Conservation (phyloP, 1,140 invertebrate species). For the Paralvinella palmiformis region DNA sequence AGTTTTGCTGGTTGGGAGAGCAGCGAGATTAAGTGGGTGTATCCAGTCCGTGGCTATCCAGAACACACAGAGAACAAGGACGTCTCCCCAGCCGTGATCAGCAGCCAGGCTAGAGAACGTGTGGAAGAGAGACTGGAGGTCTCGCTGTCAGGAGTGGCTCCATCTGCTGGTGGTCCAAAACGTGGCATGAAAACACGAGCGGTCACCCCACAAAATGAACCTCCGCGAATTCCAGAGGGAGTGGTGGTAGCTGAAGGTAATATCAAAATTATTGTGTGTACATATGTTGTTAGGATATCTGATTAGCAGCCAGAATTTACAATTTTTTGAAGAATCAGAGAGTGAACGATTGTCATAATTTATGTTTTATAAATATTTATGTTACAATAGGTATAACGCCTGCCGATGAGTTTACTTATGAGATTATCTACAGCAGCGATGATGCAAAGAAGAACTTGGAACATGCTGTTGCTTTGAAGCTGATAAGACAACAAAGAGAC, state of each 20-base stretch:
- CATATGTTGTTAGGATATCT: not conserved
- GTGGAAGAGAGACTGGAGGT: constrained; percentile 44
- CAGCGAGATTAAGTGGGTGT: constrained; percentile 40
- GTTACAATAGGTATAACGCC: constrained; percentile 32
- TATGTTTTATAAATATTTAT: too few relatives aligned
- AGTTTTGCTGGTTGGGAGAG: too few relatives aligned
- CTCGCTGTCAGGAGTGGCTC: constrained; percentile 35
- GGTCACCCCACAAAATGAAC: constrained; percentile 33
- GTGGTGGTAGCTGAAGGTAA: constrained; percentile 46
- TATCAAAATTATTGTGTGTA: constrained; percentile 14
- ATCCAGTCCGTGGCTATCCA: constrained; percentile 42
- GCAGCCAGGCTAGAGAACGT: constrained; percentile 35
- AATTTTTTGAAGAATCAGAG: not conserved
- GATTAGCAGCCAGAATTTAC: not conserved
- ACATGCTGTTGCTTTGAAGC: constrained; percentile 31
- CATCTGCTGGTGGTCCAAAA: constrained; percentile 33
- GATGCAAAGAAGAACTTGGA: constrained; percentile 30
- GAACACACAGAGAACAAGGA: constrained; percentile 34
- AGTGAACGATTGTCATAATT: not conserved
- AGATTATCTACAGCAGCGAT: constrained; percentile 29
- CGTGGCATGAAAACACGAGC: constrained; percentile 29
- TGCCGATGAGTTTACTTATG: constrained; percentile 41
- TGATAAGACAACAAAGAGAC: constrained; percentile 38
- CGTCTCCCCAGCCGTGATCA: constrained; percentile 26
- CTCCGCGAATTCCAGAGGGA: constrained; percentile 32